Base-by-base conservation (phyloP, 2,888 invertebrate species). In the Amphipyra tragopoginis region DNA sequence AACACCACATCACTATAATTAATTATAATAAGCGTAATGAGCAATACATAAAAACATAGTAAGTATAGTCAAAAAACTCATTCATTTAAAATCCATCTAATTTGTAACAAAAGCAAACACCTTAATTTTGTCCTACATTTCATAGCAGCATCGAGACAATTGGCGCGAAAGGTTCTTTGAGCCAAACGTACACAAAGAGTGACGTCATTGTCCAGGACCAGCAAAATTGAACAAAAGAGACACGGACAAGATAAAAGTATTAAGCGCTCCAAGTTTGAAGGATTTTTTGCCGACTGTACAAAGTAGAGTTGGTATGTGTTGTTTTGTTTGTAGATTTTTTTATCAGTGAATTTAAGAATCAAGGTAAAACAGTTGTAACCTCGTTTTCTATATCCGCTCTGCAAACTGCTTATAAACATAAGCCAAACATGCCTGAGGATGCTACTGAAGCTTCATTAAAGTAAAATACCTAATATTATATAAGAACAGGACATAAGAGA, bases 201-300 rank as follows among this genome's bases (percentile, higher is more conserved):
- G 48, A 45, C 39, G 54, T 29, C 50, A 62, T 33, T 40, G 11
- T 15, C 13, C 63, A 58, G 66, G 74, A 67, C 58, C 45, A 43
- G 44, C 51, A 55, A 64, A 74, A 76, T 50, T 53, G 65, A 79
- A 80, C 79, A 83, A 82, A 79, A 62, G 72, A 51, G 71, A 47
- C 54, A 50, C 58, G 36, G 26, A 21, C 52, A 62, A 80, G 80
- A 81, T 80, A 85, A 82, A 84, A 78, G 80, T 79, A 81, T 81
- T 82, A 82, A 81, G 80, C 79, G 73, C 68, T 77, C 56, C 70
- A 75, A 77, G 67, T 73, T 80, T 69, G 51, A 65, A 67, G 66
- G 65, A 36, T 34, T 64, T 74, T 67, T 75, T 72, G 50, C 48
- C 39, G 55, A 58, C 38, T 10, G 7, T 39, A 49, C 43, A 50